Base-by-base conservation (phyloP, 2,113 vertebrate species). In the Poeciliopsis turrubarensis region DNA sequence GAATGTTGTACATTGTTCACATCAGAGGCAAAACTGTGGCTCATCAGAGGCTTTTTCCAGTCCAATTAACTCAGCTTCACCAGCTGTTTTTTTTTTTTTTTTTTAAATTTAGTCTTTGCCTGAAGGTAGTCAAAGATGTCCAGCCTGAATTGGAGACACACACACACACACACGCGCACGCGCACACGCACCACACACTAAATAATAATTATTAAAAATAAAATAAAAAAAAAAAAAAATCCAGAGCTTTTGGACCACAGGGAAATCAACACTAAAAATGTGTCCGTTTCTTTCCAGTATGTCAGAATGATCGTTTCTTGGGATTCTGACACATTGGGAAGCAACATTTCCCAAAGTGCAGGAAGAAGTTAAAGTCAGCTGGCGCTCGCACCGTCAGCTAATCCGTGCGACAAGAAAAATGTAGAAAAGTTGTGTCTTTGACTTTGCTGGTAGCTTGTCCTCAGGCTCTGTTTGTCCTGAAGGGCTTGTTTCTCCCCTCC, bases 1-100 rank as follows among this genome's bases (percentile, higher is more conserved):
- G 67, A 77, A 72, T 86, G 84, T 85, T 74, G 26, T 90, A 85
- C 80, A 82, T 54, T 10, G 67, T 87, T 83, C 72, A 72, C 26
- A 70, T 69, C 64, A 54, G 82, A 84, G 75, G 80, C 39, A 77
- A 64, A 77, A 60, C n/a, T 75, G 68, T 73, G 65, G 73, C 62
- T 81, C 74, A 34, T 68, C 54, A 25, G 68, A 77, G 70, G 63
- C 75, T 30, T 60, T 76, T 78, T 87, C 31, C 63, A 61, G 65
- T 79, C 67, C 26, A 15, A 26, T 75, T 64, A 65, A 60, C 72
- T 83, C 34, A 63, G 31, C 72, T 51, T 65, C 31, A 65, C 44
- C 71, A 65, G 41, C 31, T 27, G 63, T 74, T 74, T 15, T 34
- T 34, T 32, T 31, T 29, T 29, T 29, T 29, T 29, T 29, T 29